Conservation (phyloP, 2,888 invertebrate genomes). For the Andricus curvator region DNA sequence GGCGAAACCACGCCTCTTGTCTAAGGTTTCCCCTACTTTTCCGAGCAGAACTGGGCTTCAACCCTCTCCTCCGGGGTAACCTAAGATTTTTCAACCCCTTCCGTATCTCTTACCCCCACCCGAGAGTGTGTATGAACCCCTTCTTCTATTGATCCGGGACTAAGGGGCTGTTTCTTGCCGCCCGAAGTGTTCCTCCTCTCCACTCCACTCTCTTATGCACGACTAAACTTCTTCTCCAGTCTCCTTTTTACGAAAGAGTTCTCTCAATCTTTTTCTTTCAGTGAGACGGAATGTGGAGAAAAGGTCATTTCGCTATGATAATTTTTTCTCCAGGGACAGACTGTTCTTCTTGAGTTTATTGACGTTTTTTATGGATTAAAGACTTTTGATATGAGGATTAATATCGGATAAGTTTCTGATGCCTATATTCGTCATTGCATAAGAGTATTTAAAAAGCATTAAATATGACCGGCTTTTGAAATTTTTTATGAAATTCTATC, state of each 20-base stretch:
- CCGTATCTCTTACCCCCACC: slow-evolving; percentile 62
- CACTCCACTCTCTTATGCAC: slow-evolving; percentile 50
- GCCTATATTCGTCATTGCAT: too few species aligned
- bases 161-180: slow-evolving; percentile 74
- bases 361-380: neutral
- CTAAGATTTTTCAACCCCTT: slow-evolving; percentile 73
- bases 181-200: slow-evolving; percentile 55
- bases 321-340: neutral
- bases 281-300: neutral
- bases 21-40: slow-evolving; percentile 72
- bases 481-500: too few species aligned
- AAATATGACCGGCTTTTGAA: too few species aligned
- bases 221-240: slow-evolving; percentile 44
- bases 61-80: slow-evolving; percentile 59
- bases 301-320: neutral
- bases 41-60: slow-evolving; percentile 57
- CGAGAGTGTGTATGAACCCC: slow-evolving; percentile 61
- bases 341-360: neutral
- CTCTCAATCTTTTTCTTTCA: neutral
- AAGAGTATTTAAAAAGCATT: too few species aligned
- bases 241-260: slow-evolving; percentile 4
- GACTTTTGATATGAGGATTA: too few species aligned
- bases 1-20: slow-evolving; percentile 77
- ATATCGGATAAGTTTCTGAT: too few species aligned
- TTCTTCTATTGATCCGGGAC: slow-evolving; percentile 76